phyloP scores from a whole-genome alignment of 2,113 vertebrate genomes.

The Myotis davidii region DNA sequence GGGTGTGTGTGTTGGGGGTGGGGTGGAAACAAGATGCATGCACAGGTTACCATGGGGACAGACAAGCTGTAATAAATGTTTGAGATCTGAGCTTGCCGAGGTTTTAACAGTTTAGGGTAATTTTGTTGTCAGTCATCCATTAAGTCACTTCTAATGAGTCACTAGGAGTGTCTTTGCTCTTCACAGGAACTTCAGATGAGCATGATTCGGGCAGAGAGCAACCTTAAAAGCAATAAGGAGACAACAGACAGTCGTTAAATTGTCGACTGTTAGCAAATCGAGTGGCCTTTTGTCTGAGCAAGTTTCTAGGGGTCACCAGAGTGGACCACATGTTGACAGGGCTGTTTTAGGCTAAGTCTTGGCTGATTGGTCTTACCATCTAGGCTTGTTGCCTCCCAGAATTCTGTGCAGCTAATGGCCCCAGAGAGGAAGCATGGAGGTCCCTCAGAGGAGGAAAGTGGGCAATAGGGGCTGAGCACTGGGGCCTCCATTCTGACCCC shows the following conservation, averaged over 20 bases:
- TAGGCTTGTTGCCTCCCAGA: neutral
- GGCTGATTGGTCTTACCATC: neutral
- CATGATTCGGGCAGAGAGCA: neutral
- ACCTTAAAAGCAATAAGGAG: slow-evolving; percentile 35
- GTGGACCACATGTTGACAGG: neutral
- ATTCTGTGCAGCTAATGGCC: neutral
- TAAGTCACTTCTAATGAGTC: slow-evolving; percentile 44
- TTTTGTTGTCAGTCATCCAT: slow-evolving; percentile 55
- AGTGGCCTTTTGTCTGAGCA: neutral
- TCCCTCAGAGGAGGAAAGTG: neutral
- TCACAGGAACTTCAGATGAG: neutral
- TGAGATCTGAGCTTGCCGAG: slow-evolving; percentile 62
- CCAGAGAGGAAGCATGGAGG: neutral
- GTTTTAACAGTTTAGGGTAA: slow-evolving; percentile 70
- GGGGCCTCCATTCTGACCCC: neutral
- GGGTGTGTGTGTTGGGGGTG: neutral
- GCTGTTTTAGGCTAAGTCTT: neutral
- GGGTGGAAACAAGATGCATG: slow-evolving; percentile 52
- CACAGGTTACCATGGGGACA: slow-evolving; percentile 82
- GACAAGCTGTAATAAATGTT: slow-evolving; percentile 73
- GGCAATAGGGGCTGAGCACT: too few relatives aligned
- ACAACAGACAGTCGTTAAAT: neutral
- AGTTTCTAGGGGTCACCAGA: neutral
- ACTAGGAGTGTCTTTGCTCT: neutral
- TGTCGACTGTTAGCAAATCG: neutral